A percentile compares a stretch with the other conserved stretches of the same genome.
These are phyloP conservation scores for Morpho achilles DNA, from an alignment of 2,888 invertebrate species.

Conservation along the genomic window DNA sequence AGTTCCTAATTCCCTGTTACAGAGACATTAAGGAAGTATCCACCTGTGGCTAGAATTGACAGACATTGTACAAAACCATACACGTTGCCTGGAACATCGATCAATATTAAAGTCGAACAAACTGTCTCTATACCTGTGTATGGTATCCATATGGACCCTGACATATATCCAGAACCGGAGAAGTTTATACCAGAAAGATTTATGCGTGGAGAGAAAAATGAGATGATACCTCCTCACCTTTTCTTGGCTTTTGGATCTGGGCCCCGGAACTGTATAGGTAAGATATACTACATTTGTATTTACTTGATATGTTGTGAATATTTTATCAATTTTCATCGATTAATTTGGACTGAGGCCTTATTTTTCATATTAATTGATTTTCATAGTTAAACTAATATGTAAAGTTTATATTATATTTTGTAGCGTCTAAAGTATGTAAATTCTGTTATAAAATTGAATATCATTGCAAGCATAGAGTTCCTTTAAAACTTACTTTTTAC, in stretches of 20 bases:
- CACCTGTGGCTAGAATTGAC: conserved; percentile 74
- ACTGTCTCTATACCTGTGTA: conserved; percentile 64
- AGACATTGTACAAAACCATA: conserved; percentile 77
- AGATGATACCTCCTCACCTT: conserved; percentile 60
- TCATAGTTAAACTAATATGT: too few relatives aligned
- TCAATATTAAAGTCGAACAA: conserved; percentile 65
- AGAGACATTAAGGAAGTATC: conserved; percentile 80
- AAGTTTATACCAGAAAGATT: conserved; percentile 77
- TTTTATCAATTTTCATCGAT: too few relatives aligned
- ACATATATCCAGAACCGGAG: conserved; percentile 76
- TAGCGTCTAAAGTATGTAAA: too few relatives aligned
- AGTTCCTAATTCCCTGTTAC: conserved; percentile 30
- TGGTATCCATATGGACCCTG: conserved; percentile 76
- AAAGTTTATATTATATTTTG: too few relatives aligned
- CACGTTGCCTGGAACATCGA: conserved; percentile 62
- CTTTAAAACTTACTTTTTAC: too few relatives aligned
- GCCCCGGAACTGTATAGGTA: conserved; percentile 75
- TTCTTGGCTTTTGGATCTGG: conserved; percentile 78
- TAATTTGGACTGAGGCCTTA: too few relatives aligned
- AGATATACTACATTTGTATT: conserved; percentile 7
- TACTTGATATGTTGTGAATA: too few relatives aligned
- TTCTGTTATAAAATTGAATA: too few relatives aligned
- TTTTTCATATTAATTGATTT: too few relatives aligned
- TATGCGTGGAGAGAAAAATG: conserved; percentile 61
- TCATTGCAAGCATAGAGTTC: too few relatives aligned